These are phyloP conservation scores for Psettodes erumei DNA, from an alignment of 2,113 vertebrate species.

Conservation along the genomic window DNA sequence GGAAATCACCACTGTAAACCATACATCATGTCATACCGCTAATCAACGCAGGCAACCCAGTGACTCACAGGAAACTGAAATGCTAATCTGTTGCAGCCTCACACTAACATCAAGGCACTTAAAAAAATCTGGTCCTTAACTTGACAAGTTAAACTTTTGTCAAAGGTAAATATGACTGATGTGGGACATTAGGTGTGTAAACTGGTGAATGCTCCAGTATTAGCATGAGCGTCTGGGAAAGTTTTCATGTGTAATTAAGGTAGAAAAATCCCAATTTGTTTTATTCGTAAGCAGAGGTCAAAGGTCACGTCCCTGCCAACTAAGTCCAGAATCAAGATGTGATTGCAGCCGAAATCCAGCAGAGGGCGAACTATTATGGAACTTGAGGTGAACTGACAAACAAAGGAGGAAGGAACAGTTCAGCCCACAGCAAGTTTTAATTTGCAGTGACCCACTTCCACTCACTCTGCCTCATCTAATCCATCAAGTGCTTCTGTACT, in stretches of 20 bases:
- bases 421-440: neutral
- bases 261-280: neutral
- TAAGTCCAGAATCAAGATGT: conserved; percentile 2
- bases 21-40: neutral
- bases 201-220: neutral
- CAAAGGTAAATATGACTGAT: neutral
- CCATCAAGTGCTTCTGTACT: neutral
- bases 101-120: conserved; percentile 37
- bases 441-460: neutral
- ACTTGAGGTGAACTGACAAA: conserved; percentile 10
- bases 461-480: neutral
- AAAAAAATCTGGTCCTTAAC: neutral
- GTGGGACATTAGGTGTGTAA: neutral
- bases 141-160: neutral
- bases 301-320: neutral
- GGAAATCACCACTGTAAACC: conserved; percentile 6
- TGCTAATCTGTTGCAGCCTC: neutral
- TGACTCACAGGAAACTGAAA: neutral
- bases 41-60: conserved; percentile 2
- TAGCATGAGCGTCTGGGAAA: neutral
- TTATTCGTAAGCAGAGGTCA: conserved; percentile 12
- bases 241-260: neutral
- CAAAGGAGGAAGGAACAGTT: conserved; percentile 20
- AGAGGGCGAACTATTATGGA: conserved; percentile 27
- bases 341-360: conserved; percentile 30